Base-by-base conservation (phyloP, 2,113 vertebrate genomes). In the Addax nasomaculatus region DNA sequence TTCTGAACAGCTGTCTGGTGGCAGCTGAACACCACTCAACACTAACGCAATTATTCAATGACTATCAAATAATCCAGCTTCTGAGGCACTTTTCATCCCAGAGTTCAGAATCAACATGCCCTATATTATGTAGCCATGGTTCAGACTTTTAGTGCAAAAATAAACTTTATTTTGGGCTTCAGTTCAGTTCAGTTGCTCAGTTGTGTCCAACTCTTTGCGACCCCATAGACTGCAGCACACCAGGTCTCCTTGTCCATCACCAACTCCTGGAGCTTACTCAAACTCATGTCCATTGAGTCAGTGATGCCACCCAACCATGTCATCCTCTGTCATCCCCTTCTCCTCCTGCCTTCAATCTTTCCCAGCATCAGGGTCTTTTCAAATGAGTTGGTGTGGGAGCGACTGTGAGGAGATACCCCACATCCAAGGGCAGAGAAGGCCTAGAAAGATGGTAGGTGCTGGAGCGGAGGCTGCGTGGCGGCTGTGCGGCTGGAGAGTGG, bases 1-100 rank as follows among this genome's bases (percentile, higher is more conserved):
- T 27, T 93, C 70, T 58, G 1, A 89, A 79, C 84, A 97, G 95
- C 83, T 97, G 80, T 49, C 58, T 57, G 5, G 23, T n/a, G 10
- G 96, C 88, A 98, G 94, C 92, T 97, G 90, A 91, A 14, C 7
- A 84, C 60, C 49, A 60, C 55, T 79, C 49, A 95, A 89, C 89
- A 96, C 95, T 58, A 73, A 49, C 3, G 10, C 29, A 53, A 57
- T 92, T 84, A 93, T 73, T 92, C 62, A 90, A 94, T 16, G 29
- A 67, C n/a, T n/a, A 39, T 17, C 51, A 47, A 55, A 51, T 55
- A 78, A 58, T 13, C 33, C 57, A 10, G 27, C 67, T 60, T 85
- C 79, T 80, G 17, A 55, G 45, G 58, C 30, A 30, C 16, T 80
- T 29, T 51, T 79, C 62, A 80, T 1, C 14, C 23, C 17, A 43